Percentiles rank a stretch among this genome's conserved stretches.
These are phyloP conservation scores for Ranitomeya variabilis DNA, from an alignment of 2,113 vertebrate species.

Conservation along the genomic window DNA sequence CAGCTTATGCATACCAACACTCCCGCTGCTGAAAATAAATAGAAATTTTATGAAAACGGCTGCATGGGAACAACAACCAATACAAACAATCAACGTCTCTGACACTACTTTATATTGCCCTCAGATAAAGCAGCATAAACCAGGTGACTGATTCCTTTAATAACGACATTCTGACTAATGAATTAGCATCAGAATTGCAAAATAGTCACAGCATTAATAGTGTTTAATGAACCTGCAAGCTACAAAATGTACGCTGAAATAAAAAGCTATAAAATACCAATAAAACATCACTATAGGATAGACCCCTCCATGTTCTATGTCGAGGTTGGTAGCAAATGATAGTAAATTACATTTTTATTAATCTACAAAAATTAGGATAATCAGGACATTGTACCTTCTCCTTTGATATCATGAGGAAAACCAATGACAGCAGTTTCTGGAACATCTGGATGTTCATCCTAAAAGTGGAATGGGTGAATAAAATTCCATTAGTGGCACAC, in stretches of 20 bases:
- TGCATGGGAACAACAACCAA: no score
- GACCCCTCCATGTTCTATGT: neutral
- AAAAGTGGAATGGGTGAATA: neutral
- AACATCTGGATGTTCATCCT: constrained; percentile 88
- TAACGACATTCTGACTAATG: neutral
- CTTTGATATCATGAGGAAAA: constrained; percentile 85
- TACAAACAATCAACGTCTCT: no score
- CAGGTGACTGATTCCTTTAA: no score
- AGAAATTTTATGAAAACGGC: no score
- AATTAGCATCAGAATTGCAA: neutral
- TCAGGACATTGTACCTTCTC: constrained; percentile 79
- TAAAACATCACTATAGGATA: neutral
- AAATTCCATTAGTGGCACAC: neutral
- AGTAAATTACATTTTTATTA: neutral
- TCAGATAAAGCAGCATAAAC: no score
- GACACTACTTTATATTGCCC: no score
- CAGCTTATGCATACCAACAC: no score
- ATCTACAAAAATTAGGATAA: neutral
- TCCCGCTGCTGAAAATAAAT: no score
- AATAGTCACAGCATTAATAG: neutral
- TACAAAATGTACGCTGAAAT: neutral
- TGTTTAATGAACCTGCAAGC: neutral
- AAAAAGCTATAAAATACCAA: neutral
- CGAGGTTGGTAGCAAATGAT: neutral
- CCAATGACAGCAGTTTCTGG: constrained; percentile 91